Conservation (phyloP, 2,888 invertebrate genomes). For the Limnephilus marmoratus region DNA sequence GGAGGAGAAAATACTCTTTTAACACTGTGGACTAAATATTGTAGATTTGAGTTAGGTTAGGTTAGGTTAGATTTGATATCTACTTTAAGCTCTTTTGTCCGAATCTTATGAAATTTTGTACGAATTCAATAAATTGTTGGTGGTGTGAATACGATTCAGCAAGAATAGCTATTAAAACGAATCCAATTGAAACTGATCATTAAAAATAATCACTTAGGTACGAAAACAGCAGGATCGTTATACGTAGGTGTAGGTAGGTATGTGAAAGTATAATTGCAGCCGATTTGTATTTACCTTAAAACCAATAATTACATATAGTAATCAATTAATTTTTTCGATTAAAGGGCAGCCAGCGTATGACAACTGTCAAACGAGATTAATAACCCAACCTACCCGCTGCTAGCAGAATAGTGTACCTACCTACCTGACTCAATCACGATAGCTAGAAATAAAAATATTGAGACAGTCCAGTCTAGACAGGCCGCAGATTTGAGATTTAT, state of each 20-base stretch:
- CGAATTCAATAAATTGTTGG: background rate
- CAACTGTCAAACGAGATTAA: background rate
- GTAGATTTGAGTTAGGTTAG: too few species aligned
- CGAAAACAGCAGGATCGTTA: background rate
- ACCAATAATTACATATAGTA: background rate
- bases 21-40: too few species aligned
- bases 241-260: too few species aligned
- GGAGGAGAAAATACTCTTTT: too few species aligned
- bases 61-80: too few species aligned
- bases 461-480: slow-evolving; percentile 23
- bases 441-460: background rate
- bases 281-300: background rate
- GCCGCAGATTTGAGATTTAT: slow-evolving; percentile 30
- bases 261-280: background rate
- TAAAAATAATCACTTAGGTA: background rate
- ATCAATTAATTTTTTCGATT: background rate
- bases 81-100: too few species aligned
- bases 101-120: background rate
- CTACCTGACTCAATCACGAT: slow-evolving; percentile 4
- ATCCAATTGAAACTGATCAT: background rate
- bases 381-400: background rate
- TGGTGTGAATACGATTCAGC: background rate
- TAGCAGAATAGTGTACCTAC: background rate
- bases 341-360: background rate
- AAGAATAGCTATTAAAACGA: background rate